phyloP scores from a whole-genome alignment of 2,113 vertebrate genomes.

The Deroptyus accipitrinus region DNA sequence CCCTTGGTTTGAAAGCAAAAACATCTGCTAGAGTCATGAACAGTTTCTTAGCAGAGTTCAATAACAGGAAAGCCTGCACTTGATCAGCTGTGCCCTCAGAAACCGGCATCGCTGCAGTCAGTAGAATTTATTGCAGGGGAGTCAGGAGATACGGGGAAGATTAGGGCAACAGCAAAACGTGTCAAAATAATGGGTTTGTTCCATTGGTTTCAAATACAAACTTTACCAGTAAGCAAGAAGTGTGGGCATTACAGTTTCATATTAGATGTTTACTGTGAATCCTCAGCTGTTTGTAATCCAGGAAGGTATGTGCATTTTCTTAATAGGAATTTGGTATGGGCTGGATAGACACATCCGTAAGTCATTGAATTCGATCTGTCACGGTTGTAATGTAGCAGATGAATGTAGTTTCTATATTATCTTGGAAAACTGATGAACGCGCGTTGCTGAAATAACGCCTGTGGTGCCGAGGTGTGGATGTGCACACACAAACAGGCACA shows the following conservation, averaged over 20 bases:
- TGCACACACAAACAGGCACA: background rate
- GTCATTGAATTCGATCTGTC: background rate
- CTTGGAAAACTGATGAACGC: background rate
- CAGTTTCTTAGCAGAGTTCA: slow-evolving; percentile 24
- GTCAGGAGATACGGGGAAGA: background rate
- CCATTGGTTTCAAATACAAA: background rate
- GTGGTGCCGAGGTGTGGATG: accelerated
- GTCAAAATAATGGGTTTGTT: background rate
- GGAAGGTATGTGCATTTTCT: background rate
- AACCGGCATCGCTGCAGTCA: background rate
- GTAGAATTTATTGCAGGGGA: background rate
- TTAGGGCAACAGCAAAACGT: background rate
- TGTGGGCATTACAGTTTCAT: background rate
- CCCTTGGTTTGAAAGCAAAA: slow-evolving; percentile 57
- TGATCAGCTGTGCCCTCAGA: slow-evolving; percentile 45
- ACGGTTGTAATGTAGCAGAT: background rate
- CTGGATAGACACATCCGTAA: background rate
- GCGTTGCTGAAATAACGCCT: accelerated
- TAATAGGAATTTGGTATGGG: accelerated
- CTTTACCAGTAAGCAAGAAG: background rate
- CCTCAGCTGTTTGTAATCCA: background rate
- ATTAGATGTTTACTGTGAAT: background rate
- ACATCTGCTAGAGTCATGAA: slow-evolving; percentile 43
- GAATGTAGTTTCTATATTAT: accelerated
- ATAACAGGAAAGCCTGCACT: background rate